These are phyloP conservation scores for Ictalurus furcatus DNA, from an alignment of 2,113 vertebrate genomes.

Conservation along the genomic window DNA sequence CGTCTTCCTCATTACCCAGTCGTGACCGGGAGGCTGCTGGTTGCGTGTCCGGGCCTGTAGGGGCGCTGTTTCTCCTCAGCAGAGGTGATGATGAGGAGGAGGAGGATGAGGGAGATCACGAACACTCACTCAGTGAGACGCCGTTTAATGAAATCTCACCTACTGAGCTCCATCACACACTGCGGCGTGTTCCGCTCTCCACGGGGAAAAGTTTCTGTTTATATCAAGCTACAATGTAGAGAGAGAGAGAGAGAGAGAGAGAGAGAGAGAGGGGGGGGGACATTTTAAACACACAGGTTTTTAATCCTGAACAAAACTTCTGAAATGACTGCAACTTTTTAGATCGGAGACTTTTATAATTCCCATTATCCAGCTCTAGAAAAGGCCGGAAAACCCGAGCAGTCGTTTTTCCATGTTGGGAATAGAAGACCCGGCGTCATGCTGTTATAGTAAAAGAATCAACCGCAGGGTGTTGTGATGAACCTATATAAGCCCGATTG, in stretches of 20 bases:
- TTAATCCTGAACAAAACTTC: neutral
- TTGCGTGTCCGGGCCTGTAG: slow-evolving; percentile 9
- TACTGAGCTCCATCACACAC: slow-evolving; percentile 23
- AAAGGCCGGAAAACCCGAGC: neutral
- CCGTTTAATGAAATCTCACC: slow-evolving; percentile 38
- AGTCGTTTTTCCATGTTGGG: neutral
- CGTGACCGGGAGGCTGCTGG: neutral
- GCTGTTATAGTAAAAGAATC: neutral
- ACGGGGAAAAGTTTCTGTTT: slow-evolving; percentile 16
- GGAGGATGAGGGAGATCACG: neutral
- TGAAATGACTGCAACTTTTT: neutral
- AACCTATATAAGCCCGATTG: neutral
- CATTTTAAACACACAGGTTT: neutral
- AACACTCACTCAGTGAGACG: neutral
- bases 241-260: too few relatives aligned
- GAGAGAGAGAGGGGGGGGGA: neutral
- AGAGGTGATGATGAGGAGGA: neutral
- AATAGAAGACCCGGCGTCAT: neutral
- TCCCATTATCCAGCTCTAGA: neutral
- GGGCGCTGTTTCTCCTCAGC: neutral
- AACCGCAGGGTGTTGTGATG: neutral
- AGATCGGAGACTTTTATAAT: neutral
- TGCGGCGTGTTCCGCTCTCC: slow-evolving; percentile 21
- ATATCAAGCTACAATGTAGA: neutral
- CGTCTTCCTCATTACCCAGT: neutral